These are phyloP conservation scores for Pogonomyrmex californicus DNA, from an alignment of 1,140 invertebrate species.

Conservation along the genomic window DNA sequence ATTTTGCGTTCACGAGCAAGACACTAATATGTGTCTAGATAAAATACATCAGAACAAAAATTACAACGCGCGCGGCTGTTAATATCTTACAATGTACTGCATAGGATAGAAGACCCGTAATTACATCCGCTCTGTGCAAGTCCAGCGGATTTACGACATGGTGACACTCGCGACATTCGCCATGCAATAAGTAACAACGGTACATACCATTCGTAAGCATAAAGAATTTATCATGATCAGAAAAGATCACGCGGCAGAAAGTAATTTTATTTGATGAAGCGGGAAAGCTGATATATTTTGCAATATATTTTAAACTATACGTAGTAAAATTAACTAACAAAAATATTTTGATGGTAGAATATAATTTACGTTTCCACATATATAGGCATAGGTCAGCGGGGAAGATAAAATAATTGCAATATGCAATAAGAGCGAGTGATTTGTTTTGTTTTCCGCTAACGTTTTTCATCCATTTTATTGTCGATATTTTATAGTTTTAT, in stretches of 20 bases:
- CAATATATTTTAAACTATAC: slow-evolving; percentile 1
- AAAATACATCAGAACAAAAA: slow-evolving; percentile 75
- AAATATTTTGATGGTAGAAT: slow-evolving; percentile 26
- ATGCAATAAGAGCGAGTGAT: slow-evolving; percentile 11
- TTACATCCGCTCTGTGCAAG: slow-evolving; percentile 65
- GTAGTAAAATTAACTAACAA: slow-evolving; percentile 28
- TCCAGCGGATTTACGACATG: slow-evolving; percentile 67
- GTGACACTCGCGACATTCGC: slow-evolving; percentile 67
- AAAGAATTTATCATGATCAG: slow-evolving; percentile 65
- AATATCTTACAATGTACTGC: slow-evolving; percentile 73
- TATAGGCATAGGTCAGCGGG: no score
- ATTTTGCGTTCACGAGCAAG: slow-evolving; percentile 34
- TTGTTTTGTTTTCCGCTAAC: not conserved
- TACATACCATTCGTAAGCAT: slow-evolving; percentile 21
- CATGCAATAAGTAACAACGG: slow-evolving; percentile 69
- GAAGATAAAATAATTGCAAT: slow-evolving; percentile 17
- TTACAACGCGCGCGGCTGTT: slow-evolving; percentile 71
- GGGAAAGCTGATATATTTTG: slow-evolving; percentile 29
- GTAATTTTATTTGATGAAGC: slow-evolving; percentile 44
- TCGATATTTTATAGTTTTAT: slow-evolving; percentile 16
- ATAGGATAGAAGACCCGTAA: slow-evolving; percentile 66
- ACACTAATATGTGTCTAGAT: slow-evolving; percentile 69
- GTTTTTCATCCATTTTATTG: slow-evolving; percentile 25
- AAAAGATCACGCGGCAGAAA: not conserved
- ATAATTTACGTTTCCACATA: slow-evolving; percentile 10